These are phyloP conservation scores for Pandemis heparana DNA, from an alignment of 2,888 invertebrate species.

Conservation along the genomic window DNA sequence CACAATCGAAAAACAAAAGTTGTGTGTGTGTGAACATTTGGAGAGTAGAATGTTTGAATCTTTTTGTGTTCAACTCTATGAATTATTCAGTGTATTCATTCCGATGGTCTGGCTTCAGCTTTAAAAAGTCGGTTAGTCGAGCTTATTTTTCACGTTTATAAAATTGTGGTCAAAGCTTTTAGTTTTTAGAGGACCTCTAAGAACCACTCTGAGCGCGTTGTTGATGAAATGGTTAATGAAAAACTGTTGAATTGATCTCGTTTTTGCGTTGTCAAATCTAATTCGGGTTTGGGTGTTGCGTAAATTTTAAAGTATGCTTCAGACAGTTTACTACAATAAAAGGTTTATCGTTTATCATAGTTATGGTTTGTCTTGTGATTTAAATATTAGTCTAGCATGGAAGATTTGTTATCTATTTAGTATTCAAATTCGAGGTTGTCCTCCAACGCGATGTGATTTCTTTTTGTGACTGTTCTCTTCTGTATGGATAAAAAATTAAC, in stretches of 20 bases:
- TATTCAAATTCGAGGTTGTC: no score
- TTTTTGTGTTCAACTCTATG: neutral
- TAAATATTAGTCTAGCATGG: no score
- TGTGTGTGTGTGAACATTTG: neutral
- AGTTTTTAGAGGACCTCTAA: neutral
- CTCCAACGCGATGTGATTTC: no score
- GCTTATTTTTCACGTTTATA: neutral
- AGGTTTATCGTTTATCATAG: no score
- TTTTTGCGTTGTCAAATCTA: conserved; percentile 7
- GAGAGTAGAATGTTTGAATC: neutral
- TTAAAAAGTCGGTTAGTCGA: neutral
- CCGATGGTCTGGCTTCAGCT: neutral
- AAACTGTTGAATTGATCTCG: neutral
- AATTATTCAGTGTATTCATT: neutral
- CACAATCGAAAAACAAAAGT: neutral
- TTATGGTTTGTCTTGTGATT: no score
- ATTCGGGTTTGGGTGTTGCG: neutral
- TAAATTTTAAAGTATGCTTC: neutral
- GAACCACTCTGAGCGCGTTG: neutral
- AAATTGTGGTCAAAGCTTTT: conserved; percentile 1
- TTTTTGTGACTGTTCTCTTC: no score
- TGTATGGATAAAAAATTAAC: no score
- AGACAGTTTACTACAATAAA: no score
- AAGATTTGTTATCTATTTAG: no score
- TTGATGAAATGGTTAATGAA: neutral